These are phyloP conservation scores for Idaea dimidiata DNA, from an alignment of 2,888 invertebrate species.

Conservation along the genomic window DNA sequence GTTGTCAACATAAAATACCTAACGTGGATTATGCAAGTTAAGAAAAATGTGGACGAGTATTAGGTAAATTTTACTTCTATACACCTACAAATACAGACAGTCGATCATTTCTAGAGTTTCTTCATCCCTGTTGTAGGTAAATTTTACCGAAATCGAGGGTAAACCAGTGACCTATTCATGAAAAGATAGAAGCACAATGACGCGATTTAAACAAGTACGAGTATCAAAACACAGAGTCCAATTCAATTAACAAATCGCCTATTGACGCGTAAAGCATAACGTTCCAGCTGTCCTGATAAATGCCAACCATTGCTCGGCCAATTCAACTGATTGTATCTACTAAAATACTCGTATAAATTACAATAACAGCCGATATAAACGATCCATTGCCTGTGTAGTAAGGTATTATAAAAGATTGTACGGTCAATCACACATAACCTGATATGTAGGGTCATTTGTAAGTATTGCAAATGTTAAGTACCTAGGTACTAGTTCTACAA, in stretches of 20 bases:
- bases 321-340: constrained; percentile 8
- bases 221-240: constrained; percentile 19
- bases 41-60: constrained; percentile 71
- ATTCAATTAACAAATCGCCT: constrained; percentile 15
- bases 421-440: not conserved
- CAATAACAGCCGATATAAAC: constrained; percentile 1
- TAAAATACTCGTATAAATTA: constrained; percentile 15
- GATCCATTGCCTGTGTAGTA: not conserved
- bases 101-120: not conserved
- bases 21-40: constrained; percentile 76
- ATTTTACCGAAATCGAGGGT: not conserved
- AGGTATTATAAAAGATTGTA: not conserved
- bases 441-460: not conserved
- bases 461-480: not conserved
- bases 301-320: constrained; percentile 1
- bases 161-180: not conserved
- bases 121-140: not conserved
- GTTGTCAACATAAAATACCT: constrained; percentile 72
- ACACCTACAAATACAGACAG: not conserved
- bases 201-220: constrained; percentile 5
- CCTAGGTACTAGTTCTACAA: not conserved
- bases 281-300: constrained; percentile 19
- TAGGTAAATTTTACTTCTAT: constrained; percentile 60
- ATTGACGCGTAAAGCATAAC: constrained; percentile 13
- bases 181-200: not conserved